Evolutionary conservation across 1,140 invertebrate species (phyloP).

Genomic region (Drosophila prosaltans): DNA sequence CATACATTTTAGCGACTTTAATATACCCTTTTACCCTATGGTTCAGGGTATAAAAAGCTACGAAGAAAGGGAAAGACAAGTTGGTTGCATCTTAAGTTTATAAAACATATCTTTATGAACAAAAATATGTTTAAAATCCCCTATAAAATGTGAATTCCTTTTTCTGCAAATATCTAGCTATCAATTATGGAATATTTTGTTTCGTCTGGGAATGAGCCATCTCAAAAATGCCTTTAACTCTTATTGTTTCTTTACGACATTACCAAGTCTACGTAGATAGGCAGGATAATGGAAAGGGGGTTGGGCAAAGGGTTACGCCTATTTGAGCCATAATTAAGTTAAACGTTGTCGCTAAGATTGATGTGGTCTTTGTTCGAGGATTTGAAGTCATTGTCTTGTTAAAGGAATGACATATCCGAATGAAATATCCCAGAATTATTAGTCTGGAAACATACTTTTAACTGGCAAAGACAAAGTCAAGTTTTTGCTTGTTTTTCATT

Average conservation of each 20-base stretch:
- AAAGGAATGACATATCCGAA: slow-evolving; percentile 61
- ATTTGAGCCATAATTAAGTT: slow-evolving; percentile 80
- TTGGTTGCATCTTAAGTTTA: slow-evolving; percentile 69
- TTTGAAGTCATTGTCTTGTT: slow-evolving; percentile 63
- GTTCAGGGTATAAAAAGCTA: slow-evolving; percentile 20
- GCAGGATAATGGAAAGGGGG: not conserved
- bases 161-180: not conserved
- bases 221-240: not conserved
- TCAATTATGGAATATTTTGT: slow-evolving; percentile 8
- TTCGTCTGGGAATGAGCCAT: not conserved
- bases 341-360: slow-evolving; percentile 80
- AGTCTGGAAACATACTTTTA: slow-evolving; percentile 58
- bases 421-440: slow-evolving; percentile 74
- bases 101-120: not conserved
- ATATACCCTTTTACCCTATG: no score
- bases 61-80: slow-evolving; percentile 42
- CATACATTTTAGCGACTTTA: no score
- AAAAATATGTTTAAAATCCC: not conserved
- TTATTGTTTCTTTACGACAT: slow-evolving; percentile 36
- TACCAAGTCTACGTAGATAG: slow-evolving; percentile 33
- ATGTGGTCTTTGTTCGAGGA: slow-evolving; percentile 70
- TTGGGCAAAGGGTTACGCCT: slow-evolving; percentile 54
- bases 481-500: slow-evolving; percentile 65
- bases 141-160: not conserved
- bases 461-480: slow-evolving; percentile 8